phyloP scores from a whole-genome alignment of 2,888 invertebrate species.

The Polydrusus cervinus region DNA sequence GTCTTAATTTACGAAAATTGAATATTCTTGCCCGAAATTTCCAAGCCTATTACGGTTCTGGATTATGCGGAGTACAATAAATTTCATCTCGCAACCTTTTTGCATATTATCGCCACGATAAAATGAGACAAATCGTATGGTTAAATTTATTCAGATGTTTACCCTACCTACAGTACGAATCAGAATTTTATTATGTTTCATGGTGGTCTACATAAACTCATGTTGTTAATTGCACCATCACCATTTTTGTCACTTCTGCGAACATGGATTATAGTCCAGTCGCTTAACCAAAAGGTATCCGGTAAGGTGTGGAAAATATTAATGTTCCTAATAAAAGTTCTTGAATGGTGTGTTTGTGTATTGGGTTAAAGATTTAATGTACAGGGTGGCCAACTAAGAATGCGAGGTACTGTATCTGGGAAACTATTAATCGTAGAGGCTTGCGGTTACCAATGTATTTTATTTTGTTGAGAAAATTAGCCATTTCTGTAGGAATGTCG shows the following conservation, averaged over 20 bases:
- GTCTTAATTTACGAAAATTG: no score
- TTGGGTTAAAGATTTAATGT: background rate
- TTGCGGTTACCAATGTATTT: no score
- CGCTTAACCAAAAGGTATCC: conserved; percentile 3
- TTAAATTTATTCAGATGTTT: conserved; percentile 20
- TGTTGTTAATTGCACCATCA: conserved; percentile 50
- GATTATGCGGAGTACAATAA: background rate
- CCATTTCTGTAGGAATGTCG: no score
- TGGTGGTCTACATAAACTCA: conserved; percentile 52
- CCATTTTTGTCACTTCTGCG: conserved; percentile 52
- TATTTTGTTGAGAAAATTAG: no score
- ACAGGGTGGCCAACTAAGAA: no score
- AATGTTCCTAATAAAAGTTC: conserved; percentile 41
- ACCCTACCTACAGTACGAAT: conserved; percentile 32
- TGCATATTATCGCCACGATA: conserved; percentile 8
- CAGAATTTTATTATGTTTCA: conserved; percentile 44
- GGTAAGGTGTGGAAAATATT: conserved; percentile 50
- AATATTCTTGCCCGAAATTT: no score
- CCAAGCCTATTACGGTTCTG: no score
- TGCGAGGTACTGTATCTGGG: no score
- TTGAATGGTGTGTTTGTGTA: background rate
- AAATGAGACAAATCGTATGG: background rate
- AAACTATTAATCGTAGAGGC: no score
- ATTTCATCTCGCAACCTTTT: background rate
- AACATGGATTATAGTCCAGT: conserved; percentile 49